A percentile compares a stretch with the other conserved stretches of the same genome.
Evolutionary conservation across 64 coral and sea anemone genomes (phyloP).

Genomic region (Platygyra sinensis): DNA sequence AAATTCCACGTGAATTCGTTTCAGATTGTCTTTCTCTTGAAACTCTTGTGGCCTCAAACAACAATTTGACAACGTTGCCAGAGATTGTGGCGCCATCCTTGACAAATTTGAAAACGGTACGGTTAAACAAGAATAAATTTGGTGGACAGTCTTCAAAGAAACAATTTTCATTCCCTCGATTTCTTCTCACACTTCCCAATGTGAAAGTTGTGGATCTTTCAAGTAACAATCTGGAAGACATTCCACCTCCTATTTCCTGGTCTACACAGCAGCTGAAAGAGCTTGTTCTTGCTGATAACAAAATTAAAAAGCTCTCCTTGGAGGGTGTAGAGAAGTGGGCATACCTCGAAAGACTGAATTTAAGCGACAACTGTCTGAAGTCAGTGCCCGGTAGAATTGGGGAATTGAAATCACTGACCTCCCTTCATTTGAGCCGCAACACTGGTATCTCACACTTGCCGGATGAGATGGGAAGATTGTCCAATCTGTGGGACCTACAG

Average conservation of each 20-base stretch:
- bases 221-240: constrained; percentile 60
- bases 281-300: constrained; percentile 77
- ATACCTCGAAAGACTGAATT: constrained; percentile 61
- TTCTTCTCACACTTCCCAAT: constrained; percentile 76
- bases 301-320: constrained; percentile 76
- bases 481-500: constrained; percentile 85
- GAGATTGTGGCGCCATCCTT: constrained; percentile 35
- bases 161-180: constrained; percentile 71
- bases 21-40: constrained; percentile 53
- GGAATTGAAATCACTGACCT: constrained; percentile 70
- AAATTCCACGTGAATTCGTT: constrained; percentile 67
- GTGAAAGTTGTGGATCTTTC: constrained; percentile 84
- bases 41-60: constrained; percentile 70
- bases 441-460: constrained; percentile 72
- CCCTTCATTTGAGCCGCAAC: constrained; percentile 82
- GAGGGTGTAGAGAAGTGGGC: constrained; percentile 56
- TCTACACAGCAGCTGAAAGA: constrained; percentile 85
- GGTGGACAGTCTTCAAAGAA: constrained; percentile 50
- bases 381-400: constrained; percentile 81
- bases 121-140: constrained; percentile 77
- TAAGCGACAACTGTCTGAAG: constrained; percentile 86
- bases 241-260: constrained; percentile 78
- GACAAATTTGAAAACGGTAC: constrained; percentile 68
- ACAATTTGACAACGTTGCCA: constrained; percentile 63
- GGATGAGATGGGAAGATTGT: constrained; percentile 93